Evolutionary conservation across 2,797 vertebrate genomes (phyloP), one percentile per base, ranked within the genome.

Genomic region (Serranus cabrilla): DNA sequence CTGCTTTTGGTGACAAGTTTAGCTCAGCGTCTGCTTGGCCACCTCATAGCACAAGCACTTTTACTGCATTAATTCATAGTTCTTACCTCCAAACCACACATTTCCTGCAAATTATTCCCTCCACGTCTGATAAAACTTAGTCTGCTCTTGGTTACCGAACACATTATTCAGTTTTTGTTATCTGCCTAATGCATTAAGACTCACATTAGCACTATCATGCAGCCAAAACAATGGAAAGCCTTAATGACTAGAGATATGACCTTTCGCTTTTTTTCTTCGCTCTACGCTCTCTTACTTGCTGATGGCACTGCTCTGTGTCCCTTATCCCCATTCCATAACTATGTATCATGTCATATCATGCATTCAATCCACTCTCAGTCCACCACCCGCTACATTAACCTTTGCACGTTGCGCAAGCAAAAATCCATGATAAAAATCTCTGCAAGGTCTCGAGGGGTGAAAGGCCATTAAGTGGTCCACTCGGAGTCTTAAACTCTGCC

Each of bases 381-480:
- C 74, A 72, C 71, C 73, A 50, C 40, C 71, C 18, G 21, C 82
- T 84, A 73, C 82, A 83, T 93, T 91, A 93, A 93, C 91, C 87
- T 94, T 91, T 92, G 83, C 78, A 83, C 81, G 70, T 40, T 43
- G 58, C 13, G 31, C 55, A 74, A 79, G 69, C 62, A 74, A 62
- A 81, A 76, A 78, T 62, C 78, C 69, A 70, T 65, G 56, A 68
- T 70, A 58, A 67, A 83, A 74, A 84, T 84, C 68, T 69, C 13
- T 25, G 42, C 43, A 50, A 77, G 55, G 70, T 82, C 79, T 84
- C 55, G 16, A 21, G 42, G 67, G 80, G 58, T 78, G 54, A 89
- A 77, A 86, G 74, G 61, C 67, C 76, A 82, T 90, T 74, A 84
- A 81, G 81, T 80, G 68, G 54, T 84, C 71, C 59, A 67, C 20